Conservation (phyloP, 2,113 vertebrate species). For the Hucho hucho region DNA sequence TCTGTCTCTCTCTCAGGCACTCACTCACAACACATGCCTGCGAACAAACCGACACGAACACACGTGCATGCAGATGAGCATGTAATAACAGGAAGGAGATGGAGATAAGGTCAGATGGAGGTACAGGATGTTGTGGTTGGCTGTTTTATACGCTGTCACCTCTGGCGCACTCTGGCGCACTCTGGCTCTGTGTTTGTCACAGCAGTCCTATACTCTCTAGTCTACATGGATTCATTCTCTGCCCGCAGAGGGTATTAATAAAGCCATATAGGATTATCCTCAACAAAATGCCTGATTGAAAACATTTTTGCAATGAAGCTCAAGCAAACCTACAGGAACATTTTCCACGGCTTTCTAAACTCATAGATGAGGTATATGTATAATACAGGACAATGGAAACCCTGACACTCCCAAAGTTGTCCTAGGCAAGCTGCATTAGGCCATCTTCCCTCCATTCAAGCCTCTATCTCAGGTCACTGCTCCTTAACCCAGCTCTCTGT, state of each 20-base stretch:
- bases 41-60: constrained; percentile 1
- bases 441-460: background rate
- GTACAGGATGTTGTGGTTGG: constrained; percentile 4
- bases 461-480: background rate
- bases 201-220: background rate
- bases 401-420: no score
- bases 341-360: no score
- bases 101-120: background rate
- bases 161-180: no score
- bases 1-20: background rate
- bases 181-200: background rate
- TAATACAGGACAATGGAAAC: no score
- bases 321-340: no score
- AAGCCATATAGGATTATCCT: no score
- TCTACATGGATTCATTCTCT: background rate
- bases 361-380: no score
- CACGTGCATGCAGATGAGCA: background rate
- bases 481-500: background rate
- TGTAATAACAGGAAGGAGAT: constrained; percentile 8
- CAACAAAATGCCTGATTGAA: no score
- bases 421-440: no score
- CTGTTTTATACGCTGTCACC: background rate
- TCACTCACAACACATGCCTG: background rate
- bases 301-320: no score
- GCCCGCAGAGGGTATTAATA: no score